Evolutionary conservation across 2,113 vertebrate species (phyloP), one percentile per base, ranked within the genome.

Genomic region (Nothocercus nigrocapillus): DNA sequence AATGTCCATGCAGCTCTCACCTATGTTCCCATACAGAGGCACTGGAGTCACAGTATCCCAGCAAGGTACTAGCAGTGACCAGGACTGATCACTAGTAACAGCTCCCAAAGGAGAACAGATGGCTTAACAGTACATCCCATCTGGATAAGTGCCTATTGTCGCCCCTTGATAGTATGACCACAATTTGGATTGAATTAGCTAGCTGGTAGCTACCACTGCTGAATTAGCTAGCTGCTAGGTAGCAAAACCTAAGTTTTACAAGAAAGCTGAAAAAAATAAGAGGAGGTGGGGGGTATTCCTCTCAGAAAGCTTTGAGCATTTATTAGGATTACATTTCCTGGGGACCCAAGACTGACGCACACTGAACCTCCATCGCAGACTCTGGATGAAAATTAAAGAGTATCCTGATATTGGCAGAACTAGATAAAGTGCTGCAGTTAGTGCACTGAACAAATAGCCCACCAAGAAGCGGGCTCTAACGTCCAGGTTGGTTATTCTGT

Each of bases 351-450:
- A 12, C 53, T 44, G 25, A 82, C 5, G 47, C 47, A 58, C 19
- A 22, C 19, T 0, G 0, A 76, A 13, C 19, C 21, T 79, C 70
- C 79, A 44, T 3, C 0, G 34, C 13, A 90, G 28, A 24, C 18
- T 36, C 38, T 8, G 28, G 22, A 42, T 11, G 8, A 30, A 36
- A 4, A 17, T 4, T 42, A 32, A 61, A 56, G 49, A 16, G 10
- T 3, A 82, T 70, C 1, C 16, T 12, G 24, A 2, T 21, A n/a
- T 15, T 13, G 30, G 63, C 79, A 73, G 47, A 2, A 40, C 11
- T 49, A 3, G 61, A 45, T 30, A 62, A 68, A 59, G 18, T 1
- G 0, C 56, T 54, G 63, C 38, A 56, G 18, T 21, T 58, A 17
- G 40, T 4, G 47, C 4, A 30, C 7, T 22, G 20, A 5, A 34